Evolutionary conservation across 2,888 invertebrate species (phyloP).

Genomic region (Acanthosepion pharaonis): DNA sequence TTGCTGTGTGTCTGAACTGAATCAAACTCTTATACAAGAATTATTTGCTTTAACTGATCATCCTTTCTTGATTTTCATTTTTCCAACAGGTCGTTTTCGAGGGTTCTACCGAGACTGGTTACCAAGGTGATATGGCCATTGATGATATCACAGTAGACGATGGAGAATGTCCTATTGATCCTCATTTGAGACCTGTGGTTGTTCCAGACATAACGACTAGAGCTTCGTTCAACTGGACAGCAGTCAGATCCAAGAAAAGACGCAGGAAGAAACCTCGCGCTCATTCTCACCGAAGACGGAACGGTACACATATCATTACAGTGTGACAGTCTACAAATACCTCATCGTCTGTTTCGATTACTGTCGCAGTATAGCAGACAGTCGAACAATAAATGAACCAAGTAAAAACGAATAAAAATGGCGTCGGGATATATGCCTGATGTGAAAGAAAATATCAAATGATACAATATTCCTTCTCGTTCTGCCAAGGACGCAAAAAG

Average conservation of each 20-base stretch:
- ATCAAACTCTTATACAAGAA: not conserved
- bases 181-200: constrained; percentile 38
- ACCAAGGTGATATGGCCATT: constrained; percentile 50
- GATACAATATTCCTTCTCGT: not conserved
- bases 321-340: not conserved
- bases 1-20: no score
- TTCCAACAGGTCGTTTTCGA: constrained; percentile 50
- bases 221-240: not conserved
- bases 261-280: not conserved
- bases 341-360: not conserved
- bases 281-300: not conserved
- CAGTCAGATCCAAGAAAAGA: not conserved
- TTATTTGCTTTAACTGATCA: not conserved
- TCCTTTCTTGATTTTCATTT: not conserved
- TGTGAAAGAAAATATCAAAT: not conserved
- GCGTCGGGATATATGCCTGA: not conserved
- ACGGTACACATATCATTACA: not conserved
- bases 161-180: constrained; percentile 48
- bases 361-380: not conserved
- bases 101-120: constrained; percentile 47
- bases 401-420: not conserved
- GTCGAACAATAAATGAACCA: not conserved
- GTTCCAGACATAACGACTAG: constrained; percentile 41
- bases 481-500: not conserved
- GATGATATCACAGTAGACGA: constrained; percentile 49